phyloP scores from a whole-genome alignment of 2,113 vertebrate species.

The Herpetotheres cachinnans region DNA sequence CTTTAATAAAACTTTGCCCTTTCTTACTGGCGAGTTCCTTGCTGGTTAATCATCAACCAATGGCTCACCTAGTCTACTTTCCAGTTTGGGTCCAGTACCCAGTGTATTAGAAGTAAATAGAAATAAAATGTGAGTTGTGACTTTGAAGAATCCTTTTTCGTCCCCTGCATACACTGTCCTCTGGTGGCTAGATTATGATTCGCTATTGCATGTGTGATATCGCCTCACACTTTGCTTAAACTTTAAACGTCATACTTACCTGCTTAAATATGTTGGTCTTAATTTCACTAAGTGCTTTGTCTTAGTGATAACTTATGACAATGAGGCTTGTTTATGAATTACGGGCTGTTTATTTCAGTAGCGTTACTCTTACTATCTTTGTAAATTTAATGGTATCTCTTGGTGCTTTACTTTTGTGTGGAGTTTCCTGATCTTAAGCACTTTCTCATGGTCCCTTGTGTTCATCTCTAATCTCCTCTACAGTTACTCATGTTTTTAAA shows the following conservation, averaged over 20 bases:
- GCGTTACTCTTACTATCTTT: neutral
- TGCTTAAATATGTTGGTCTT: neutral
- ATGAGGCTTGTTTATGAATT: neutral
- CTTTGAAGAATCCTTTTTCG: neutral
- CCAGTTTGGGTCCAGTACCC: neutral
- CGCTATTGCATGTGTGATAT: neutral
- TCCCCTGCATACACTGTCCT: rapidly evolving
- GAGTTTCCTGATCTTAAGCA: neutral
- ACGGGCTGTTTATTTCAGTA: neutral
- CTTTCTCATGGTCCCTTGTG: neutral
- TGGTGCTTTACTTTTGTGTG: neutral
- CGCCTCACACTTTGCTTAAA: neutral
- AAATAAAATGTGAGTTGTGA: neutral
- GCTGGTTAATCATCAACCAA: neutral
- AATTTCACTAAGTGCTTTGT: neutral
- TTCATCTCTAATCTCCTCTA: neutral
- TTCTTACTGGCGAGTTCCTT: neutral
- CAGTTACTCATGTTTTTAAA: neutral
- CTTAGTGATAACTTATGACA: neutral
- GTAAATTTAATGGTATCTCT: neutral
- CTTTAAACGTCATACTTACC: neutral
- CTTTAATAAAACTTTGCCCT: neutral
- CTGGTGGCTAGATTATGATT: neutral
- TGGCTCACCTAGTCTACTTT: neutral
- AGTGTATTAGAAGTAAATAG: neutral